Evolutionary conservation across 92 coral and sea anemone species (phyloP).

Genomic region (Isaurus tuberculatus): DNA sequence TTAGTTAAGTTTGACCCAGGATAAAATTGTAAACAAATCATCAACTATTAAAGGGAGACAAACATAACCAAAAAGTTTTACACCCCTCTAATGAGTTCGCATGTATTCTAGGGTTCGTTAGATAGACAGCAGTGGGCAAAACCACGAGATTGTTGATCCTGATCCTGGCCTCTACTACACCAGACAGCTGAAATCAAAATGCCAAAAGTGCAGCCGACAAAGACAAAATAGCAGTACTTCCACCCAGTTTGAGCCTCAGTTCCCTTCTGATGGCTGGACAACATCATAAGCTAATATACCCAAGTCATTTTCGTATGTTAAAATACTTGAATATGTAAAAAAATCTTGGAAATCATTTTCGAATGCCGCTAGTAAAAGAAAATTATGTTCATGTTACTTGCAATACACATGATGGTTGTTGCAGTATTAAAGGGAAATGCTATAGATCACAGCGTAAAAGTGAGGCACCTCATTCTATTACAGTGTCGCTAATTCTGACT

Average conservation of each 20-base stretch:
- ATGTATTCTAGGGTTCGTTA: constrained; percentile 30
- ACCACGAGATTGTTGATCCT: constrained; percentile 59
- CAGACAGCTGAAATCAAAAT: constrained; percentile 53
- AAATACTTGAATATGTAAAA: constrained; percentile 61
- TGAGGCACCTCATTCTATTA: constrained; percentile 58
- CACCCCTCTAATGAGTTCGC: constrained; percentile 23
- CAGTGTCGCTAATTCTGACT: constrained; percentile 36
- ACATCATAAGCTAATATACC: constrained; percentile 59
- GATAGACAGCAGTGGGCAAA: constrained; percentile 32
- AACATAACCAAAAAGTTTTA: constrained; percentile 17
- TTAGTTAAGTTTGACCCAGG: constrained; percentile 4
- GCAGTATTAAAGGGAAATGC: constrained; percentile 61
- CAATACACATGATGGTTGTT: constrained; percentile 37
- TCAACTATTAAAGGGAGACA: constrained; percentile 7
- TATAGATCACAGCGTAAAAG: constrained; percentile 65
- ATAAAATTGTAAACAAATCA: not conserved
- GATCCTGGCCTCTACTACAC: constrained; percentile 69
- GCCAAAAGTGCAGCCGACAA: constrained; percentile 49
- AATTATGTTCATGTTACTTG: constrained; percentile 57
- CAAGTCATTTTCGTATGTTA: constrained; percentile 60
- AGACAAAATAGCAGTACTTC: constrained; percentile 22
- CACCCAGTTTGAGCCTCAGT: constrained; percentile 20
- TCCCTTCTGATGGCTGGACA: constrained; percentile 59
- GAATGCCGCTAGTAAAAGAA: not conserved
- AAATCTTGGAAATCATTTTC: not conserved